These are phyloP conservation scores for Cetoscarus ocellatus DNA, from an alignment of 2,797 vertebrate species.

Conservation along the genomic window DNA sequence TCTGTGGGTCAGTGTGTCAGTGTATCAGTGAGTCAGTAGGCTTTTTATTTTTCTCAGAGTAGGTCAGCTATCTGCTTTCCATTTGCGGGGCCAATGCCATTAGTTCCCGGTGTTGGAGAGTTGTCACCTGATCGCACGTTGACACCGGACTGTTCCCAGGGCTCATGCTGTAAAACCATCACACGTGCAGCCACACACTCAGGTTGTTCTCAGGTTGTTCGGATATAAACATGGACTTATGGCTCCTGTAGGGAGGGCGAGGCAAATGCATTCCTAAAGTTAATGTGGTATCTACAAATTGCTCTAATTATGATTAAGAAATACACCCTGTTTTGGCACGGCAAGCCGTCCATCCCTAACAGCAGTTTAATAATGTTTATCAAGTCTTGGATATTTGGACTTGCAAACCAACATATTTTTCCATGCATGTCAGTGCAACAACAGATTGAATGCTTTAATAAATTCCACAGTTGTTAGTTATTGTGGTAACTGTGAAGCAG, in stretches of 20 bases:
- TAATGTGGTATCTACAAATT: not conserved
- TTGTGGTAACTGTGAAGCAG: too few relatives aligned
- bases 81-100: slow-evolving; percentile 49
- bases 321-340: too few relatives aligned
- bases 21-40: slow-evolving; percentile 91
- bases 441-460: too few relatives aligned
- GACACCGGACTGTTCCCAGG: slow-evolving; percentile 6
- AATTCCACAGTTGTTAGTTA: too few relatives aligned
- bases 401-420: too few relatives aligned
- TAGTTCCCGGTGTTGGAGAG: slow-evolving; percentile 43
- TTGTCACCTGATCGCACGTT: slow-evolving; percentile 25
- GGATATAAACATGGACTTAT: slow-evolving; percentile 12
- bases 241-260: too few relatives aligned
- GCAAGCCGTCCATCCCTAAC: too few relatives aligned
- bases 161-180: slow-evolving; percentile 21
- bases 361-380: too few relatives aligned
- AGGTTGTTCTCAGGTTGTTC: not conserved
- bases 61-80: slow-evolving; percentile 71
- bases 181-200: slow-evolving; percentile 21
- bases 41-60: slow-evolving; percentile 70
- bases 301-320: not conserved
- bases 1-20: slow-evolving; percentile 90
- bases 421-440: too few relatives aligned
- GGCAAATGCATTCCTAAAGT: not conserved
- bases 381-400: too few relatives aligned